A percentile compares a stretch with the other conserved stretches of the same genome.
Conservation (phyloP, 2,113 vertebrate species). For the Mastomys coucha region DNA sequence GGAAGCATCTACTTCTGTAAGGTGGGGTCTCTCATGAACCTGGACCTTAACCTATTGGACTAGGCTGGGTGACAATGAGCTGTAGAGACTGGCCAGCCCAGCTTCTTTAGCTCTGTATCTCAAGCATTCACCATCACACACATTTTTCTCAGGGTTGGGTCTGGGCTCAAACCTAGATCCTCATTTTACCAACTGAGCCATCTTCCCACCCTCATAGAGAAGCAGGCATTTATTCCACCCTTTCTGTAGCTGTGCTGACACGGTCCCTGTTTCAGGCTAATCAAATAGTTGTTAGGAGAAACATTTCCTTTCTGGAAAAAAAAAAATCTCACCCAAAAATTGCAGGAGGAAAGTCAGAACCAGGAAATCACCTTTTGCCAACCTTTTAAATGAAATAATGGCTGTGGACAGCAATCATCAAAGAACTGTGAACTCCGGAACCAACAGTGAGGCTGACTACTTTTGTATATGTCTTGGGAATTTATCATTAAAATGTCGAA, state of each 20-base stretch:
- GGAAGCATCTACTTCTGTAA: background rate
- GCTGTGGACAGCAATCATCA: background rate
- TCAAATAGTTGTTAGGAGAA: background rate
- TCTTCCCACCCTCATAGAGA: background rate
- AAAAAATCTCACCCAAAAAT: constrained; percentile 34
- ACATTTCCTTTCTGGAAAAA: constrained; percentile 38
- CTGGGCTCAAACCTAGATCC: background rate
- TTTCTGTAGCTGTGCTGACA: background rate
- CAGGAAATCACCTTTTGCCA: constrained; percentile 27
- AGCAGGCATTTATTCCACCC: background rate
- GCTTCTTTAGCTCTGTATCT: background rate
- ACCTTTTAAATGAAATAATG: constrained; percentile 29
- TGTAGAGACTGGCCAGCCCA: background rate
- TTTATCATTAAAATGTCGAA: background rate
- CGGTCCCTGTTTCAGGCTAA: background rate
- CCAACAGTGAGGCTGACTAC: background rate
- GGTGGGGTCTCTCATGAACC: background rate
- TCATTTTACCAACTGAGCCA: background rate
- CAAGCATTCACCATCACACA: background rate
- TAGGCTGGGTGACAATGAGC: background rate
- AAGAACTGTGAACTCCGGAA: background rate
- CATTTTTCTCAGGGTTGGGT: background rate
- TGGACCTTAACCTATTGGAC: background rate
- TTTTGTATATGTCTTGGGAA: constrained; percentile 6
- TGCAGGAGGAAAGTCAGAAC: constrained; percentile 1